phyloP scores from a whole-genome alignment of 2,113 vertebrate genomes.

The Mobula hypostoma region DNA sequence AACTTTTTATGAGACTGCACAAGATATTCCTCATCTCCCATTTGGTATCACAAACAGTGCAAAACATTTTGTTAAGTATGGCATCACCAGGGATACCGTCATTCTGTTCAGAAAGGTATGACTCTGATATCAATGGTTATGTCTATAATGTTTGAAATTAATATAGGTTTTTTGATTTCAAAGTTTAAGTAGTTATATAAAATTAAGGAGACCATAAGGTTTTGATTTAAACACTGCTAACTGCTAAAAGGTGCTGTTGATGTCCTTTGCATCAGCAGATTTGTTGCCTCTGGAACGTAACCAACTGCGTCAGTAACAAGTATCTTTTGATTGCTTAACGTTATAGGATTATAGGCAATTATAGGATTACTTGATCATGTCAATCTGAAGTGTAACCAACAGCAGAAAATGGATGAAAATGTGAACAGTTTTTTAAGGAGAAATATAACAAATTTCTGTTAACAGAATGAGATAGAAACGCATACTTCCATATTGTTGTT shows the following conservation, averaged over 20 bases:
- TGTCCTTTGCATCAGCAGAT: background rate
- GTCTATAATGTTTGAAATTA: background rate
- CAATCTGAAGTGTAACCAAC: background rate
- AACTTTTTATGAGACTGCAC: slow-evolving; percentile 61
- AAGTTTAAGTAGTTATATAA: background rate
- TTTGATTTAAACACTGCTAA: background rate
- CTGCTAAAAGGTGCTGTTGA: background rate
- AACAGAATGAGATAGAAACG: background rate
- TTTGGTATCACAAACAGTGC: slow-evolving; percentile 62
- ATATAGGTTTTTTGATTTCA: background rate
- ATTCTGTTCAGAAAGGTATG: slow-evolving; percentile 75
- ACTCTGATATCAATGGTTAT: too few species aligned
- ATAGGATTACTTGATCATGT: background rate
- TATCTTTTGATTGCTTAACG: background rate
- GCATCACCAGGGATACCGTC: slow-evolving; percentile 59
- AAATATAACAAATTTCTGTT: background rate
- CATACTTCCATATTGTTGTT: background rate
- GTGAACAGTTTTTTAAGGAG: background rate
- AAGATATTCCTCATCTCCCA: slow-evolving; percentile 69
- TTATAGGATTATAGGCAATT: background rate
- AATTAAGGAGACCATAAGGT: background rate
- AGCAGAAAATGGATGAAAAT: background rate
- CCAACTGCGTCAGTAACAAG: background rate
- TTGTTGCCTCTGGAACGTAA: background rate
- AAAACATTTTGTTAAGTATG: slow-evolving; percentile 52